Evolutionary conservation across 2,113 vertebrate species (phyloP), one percentile per base, ranked within the genome.

Genomic region (Scophthalmus maximus): DNA sequence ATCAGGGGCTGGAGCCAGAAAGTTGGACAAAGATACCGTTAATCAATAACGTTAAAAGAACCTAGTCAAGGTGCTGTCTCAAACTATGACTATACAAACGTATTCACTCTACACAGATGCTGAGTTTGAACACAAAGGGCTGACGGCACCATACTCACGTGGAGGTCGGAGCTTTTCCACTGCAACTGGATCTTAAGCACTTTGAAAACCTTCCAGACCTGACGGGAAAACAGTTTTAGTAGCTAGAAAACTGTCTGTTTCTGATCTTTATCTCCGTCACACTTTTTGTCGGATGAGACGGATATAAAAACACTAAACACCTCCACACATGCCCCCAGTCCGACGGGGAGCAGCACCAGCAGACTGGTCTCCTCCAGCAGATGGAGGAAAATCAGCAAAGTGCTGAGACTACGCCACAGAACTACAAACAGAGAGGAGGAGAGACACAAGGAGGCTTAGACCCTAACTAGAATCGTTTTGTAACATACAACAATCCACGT

Each of bases 181-280:
- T 59, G 76, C 0, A 86, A 18, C 18, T 84, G 82, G 66, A 92
- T 83, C 23, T 85, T 87, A 70, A 85, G 91, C 3, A 90, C 88
- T 65, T 68, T 97, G 69, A 96, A 97, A 63, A 98, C 94, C 81
- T 98, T 99, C 96, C 97, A 99, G 5, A 97, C 93, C 97, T 99
- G 78, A 12, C 10, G 29, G 79, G 22, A 44, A 4, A 26, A 60
- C 8, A 56, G 2, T 8, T 9, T 30, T 6, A 53, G 17, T 10
- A 2, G 29, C 18, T 49, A 46, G 14, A 44, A 58, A n/a, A 12
- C 1, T n/a, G 6, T 42, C 25, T 14, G 17, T 18, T 58, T 5
- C n/a, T 20, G 14, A 34, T 27, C 17, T 63, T 30, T 23, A 36
- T n/a, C n/a, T n/a, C n/a, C 46, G 23, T 51, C 10, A 53, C 7